Evolutionary conservation across 2,888 invertebrate genomes (phyloP).

Genomic region (Camptogramma bilineatum): DNA sequence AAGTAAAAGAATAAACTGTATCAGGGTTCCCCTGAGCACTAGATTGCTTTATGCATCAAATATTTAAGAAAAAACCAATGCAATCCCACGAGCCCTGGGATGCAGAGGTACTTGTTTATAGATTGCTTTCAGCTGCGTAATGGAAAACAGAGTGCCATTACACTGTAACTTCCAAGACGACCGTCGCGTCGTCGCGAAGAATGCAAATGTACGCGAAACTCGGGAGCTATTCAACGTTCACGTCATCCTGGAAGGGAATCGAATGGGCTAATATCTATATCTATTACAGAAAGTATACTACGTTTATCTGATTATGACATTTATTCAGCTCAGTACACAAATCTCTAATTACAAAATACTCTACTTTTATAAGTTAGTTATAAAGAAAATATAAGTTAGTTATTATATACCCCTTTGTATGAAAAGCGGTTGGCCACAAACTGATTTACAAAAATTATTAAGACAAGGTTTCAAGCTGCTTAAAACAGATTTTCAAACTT

Average conservation of each 20-base stretch:
- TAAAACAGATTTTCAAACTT: too few relatives aligned
- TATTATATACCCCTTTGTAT: too few relatives aligned
- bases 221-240: constrained; percentile 19
- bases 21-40: constrained; percentile 34
- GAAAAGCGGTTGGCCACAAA: too few relatives aligned
- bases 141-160: constrained; percentile 42
- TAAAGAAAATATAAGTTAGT: too few relatives aligned
- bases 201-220: constrained; percentile 20
- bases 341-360: too few relatives aligned
- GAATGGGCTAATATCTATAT: constrained; percentile 6
- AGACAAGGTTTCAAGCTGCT: too few relatives aligned
- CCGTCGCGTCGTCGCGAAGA: constrained; percentile 10
- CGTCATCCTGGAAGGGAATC: constrained; percentile 25
- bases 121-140: constrained; percentile 47
- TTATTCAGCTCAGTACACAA: too few relatives aligned
- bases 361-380: too few relatives aligned
- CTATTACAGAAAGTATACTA: not conserved
- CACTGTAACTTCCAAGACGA: constrained; percentile 28
- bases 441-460: too few relatives aligned
- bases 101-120: constrained; percentile 46
- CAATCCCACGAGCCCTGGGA: constrained; percentile 42
- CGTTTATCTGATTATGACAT: too few relatives aligned
- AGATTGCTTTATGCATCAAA: constrained; percentile 47
- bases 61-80: constrained; percentile 51
- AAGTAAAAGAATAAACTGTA: constrained; percentile 37